These are phyloP conservation scores for Gonocerus acuteangulatus DNA, from an alignment of 2,888 invertebrate genomes.

Conservation along the genomic window DNA sequence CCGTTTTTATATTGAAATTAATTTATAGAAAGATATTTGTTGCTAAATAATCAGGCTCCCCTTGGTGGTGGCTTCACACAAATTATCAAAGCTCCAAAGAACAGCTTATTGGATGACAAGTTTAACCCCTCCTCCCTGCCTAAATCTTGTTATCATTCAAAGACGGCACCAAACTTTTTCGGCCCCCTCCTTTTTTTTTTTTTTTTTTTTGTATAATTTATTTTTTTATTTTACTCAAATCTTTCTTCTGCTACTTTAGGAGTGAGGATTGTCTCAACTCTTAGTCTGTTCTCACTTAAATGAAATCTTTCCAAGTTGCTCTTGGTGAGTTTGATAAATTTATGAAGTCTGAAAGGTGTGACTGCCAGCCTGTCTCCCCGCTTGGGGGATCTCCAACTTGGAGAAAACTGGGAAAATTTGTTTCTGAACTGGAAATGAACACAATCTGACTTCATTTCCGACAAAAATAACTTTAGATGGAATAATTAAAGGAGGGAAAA, in stretches of 20 bases:
- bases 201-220: not conserved
- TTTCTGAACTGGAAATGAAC: slow-evolving; percentile 1
- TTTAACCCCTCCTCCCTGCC: not conserved
- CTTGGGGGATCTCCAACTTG: slow-evolving; percentile 3
- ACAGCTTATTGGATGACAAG: slow-evolving; percentile 3
- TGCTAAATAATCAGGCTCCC: no score
- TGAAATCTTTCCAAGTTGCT: slow-evolving; percentile 10
- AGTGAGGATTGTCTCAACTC: not conserved
- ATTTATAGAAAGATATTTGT: no score
- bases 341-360: slow-evolving; percentile 4
- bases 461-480: no score
- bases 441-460: no score
- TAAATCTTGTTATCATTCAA: slow-evolving; percentile 16
- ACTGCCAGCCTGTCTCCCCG: not conserved
- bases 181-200: not conserved
- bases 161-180: slow-evolving; percentile 8
- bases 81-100: not conserved
- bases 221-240: not conserved
- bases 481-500: no score
- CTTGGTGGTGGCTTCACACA: no score
- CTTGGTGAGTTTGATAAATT: slow-evolving; percentile 8
- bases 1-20: no score
- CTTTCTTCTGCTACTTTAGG: slow-evolving; percentile 1
- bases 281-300: not conserved
- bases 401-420: slow-evolving; percentile 3